Base-by-base conservation (phyloP, 2,888 invertebrate species). In the Sialis lutaria region DNA sequence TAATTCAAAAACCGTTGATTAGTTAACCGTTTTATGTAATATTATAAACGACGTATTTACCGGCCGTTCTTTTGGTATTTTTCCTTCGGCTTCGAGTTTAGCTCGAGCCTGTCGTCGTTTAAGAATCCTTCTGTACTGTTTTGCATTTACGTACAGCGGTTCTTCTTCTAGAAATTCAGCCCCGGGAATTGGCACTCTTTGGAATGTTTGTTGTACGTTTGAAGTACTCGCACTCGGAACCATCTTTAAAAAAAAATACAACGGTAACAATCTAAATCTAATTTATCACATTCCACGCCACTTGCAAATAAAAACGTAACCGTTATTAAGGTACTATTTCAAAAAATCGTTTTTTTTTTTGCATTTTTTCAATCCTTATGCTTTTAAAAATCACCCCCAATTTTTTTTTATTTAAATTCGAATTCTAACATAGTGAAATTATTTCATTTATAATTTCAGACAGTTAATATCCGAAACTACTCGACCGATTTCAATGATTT, bases 91-190 rank as follows among this genome's bases (percentile, higher is more conserved):
- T 67, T 97, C 96, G 41, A 98, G 69, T 65, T 90, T 92, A 3
- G 96, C 96, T 45, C 98, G 67, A 0, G 96, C 97, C 56, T 91
- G 90, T 41, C 98, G 70, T 35, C 97, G 71, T 64, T 96, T 96
- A 44, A 98, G 69, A 59, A 98, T 98, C 50, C 96, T 75, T 61
- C 92, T 84, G 68, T 97, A 98, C 63, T 98, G 98, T 59, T 96
- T 87, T 22, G 96, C 96, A 69, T 98, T 98, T 1, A 98, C 98
- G 63, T 97, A 98, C 12, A 98, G 69, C 0, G 97, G 91, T 58
- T 96, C 95, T 60, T 96, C 96, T 61, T 95, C 95, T 0, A 82
- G 67, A 40, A 77, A 72, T 57, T 77, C 75, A 2, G 77, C 72
- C 47, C 72, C 72, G 2, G 75, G 72, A 47, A 77, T 63, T 37